Evolutionary conservation across 2,888 invertebrate genomes (phyloP).

Genomic region (Nomada fucata): DNA sequence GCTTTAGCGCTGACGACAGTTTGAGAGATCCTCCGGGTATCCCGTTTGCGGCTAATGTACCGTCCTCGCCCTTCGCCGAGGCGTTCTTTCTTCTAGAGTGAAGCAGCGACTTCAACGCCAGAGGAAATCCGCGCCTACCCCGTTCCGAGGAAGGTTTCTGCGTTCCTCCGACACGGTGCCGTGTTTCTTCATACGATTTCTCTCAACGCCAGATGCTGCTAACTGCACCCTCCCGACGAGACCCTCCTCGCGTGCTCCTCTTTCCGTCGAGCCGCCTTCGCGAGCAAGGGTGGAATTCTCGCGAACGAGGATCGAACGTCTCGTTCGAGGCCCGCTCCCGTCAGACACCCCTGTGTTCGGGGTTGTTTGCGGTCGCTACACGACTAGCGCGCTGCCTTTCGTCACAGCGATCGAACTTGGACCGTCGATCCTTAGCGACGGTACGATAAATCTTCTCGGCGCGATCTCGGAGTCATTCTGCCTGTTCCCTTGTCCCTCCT

Average conservation of each 20-base stretch:
- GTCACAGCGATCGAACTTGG: slow-evolving; percentile 5
- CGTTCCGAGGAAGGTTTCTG: slow-evolving; percentile 63
- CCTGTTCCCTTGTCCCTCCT: background rate
- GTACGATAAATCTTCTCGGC: background rate
- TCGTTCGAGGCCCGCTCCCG: slow-evolving; percentile 23
- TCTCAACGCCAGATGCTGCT: slow-evolving; percentile 76
- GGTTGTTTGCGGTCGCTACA: slow-evolving; percentile 1
- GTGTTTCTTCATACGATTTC: slow-evolving; percentile 12
- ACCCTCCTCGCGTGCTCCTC: slow-evolving; percentile 36
- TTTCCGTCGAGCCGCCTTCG: slow-evolving; percentile 33
- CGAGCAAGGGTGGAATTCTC: slow-evolving; percentile 36
- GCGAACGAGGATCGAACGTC: slow-evolving; percentile 13
- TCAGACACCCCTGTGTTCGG: slow-evolving; percentile 4
- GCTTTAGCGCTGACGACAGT: slow-evolving; percentile 79
- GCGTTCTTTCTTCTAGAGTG: slow-evolving; percentile 50
- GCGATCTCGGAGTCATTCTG: background rate
- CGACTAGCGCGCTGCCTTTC: slow-evolving; percentile 6
- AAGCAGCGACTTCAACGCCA: slow-evolving; percentile 54
- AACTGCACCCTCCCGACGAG: slow-evolving; percentile 73
- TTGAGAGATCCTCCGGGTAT: slow-evolving; percentile 75
- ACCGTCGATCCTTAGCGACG: background rate
- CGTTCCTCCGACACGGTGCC: slow-evolving; percentile 38
- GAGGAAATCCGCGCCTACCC: slow-evolving; percentile 52
- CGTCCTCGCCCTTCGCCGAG: slow-evolving; percentile 35
- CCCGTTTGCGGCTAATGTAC: slow-evolving; percentile 77